Conservation (phyloP, 2,888 invertebrate genomes). For the Zygogramma bicolorata region DNA sequence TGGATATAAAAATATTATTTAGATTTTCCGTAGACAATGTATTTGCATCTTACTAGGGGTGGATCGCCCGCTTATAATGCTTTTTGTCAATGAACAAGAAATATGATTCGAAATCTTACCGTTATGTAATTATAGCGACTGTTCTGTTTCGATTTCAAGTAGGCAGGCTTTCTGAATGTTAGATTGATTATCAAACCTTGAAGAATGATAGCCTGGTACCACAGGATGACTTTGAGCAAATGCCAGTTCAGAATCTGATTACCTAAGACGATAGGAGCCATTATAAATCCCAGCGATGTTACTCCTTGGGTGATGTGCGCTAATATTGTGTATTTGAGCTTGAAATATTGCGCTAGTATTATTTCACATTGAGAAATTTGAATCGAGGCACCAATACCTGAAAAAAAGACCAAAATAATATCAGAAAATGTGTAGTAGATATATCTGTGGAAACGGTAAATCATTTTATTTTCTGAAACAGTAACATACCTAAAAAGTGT, state of each 20-base stretch:
- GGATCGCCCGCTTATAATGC: no score
- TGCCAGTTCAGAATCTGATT: constrained; percentile 67
- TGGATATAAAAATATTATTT: no score
- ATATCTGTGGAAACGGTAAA: no score
- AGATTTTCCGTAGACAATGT: no score
- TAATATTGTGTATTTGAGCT: constrained; percentile 69
- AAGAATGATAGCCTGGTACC: constrained; percentile 72
- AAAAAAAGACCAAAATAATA: constrained; percentile 51
- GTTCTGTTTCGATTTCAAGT: constrained; percentile 61
- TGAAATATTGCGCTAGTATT: constrained; percentile 72
- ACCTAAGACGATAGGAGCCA: constrained; percentile 69
- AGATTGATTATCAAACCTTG: constrained; percentile 71
- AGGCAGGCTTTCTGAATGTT: constrained; percentile 70
- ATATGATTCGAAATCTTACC: constrained; percentile 50
- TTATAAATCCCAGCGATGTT: constrained; percentile 70
- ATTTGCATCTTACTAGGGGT: no score
- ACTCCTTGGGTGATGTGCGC: constrained; percentile 70
- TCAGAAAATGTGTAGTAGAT: constrained; percentile 5
- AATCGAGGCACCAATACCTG: constrained; percentile 72
- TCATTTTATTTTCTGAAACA: no score
- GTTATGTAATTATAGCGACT: constrained; percentile 57
- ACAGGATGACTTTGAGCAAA: constrained; percentile 67
- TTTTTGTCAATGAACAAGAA: no score
- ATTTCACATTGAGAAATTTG: constrained; percentile 72
- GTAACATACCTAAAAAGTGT: no score